These are phyloP conservation scores for Fulica atra DNA, from an alignment of 2,113 vertebrate genomes.

Conservation along the genomic window DNA sequence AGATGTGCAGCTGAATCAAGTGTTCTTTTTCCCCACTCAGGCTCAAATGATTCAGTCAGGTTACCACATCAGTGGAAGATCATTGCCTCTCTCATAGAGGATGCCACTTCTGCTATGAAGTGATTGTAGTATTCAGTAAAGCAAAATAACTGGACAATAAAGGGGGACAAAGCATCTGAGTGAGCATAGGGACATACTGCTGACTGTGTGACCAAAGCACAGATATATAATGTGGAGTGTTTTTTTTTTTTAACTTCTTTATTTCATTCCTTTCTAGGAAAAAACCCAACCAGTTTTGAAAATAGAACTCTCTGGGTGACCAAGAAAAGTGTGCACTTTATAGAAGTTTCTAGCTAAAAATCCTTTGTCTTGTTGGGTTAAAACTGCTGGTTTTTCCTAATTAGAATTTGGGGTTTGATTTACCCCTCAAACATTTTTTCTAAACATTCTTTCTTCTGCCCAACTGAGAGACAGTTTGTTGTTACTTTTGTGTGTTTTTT, in stretches of 20 bases:
- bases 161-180: neutral
- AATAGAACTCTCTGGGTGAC: neutral
- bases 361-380: constrained; percentile 21
- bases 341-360: constrained; percentile 29
- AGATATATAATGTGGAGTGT: neutral
- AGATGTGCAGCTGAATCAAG: constrained; percentile 26
- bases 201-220: neutral
- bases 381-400: constrained; percentile 48
- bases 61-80: constrained; percentile 17
- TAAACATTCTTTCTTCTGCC: constrained; percentile 69
- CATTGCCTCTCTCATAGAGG: neutral
- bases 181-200: neutral
- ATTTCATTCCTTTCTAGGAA: neutral
- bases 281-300: neutral
- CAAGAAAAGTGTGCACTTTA: neutral
- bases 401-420: constrained; percentile 55
- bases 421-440: constrained; percentile 60
- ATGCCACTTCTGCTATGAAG: constrained; percentile 12
- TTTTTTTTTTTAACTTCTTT: neutral
- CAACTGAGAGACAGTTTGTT: constrained; percentile 68
- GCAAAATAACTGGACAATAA: neutral
- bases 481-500: constrained; percentile 43
- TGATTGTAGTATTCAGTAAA: neutral
- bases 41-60: constrained; percentile 36
- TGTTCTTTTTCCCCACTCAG: neutral